These are phyloP conservation scores for Theocolax elegans DNA, from an alignment of 1,140 invertebrate genomes.

Conservation along the genomic window DNA sequence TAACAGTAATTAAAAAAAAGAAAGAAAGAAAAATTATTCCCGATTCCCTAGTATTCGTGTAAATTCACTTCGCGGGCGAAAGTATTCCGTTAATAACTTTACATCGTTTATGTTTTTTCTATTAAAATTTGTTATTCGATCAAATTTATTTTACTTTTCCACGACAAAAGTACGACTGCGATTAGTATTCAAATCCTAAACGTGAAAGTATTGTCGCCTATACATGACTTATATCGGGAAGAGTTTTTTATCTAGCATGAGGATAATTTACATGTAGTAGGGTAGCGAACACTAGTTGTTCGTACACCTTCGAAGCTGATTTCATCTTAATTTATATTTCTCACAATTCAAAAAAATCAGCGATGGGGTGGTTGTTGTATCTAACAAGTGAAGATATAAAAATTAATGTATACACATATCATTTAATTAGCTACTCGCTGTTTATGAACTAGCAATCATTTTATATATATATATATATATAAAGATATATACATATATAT, in stretches of 20 bases:
- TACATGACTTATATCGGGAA: conserved; percentile 38
- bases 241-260: conserved; percentile 29
- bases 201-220: conserved; percentile 33
- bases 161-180: conserved; percentile 27
- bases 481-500: no score
- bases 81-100: conserved; percentile 21
- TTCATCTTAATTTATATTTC: background rate
- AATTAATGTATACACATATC: conserved; percentile 56
- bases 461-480: no score
- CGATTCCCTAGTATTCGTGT: conserved; percentile 28
- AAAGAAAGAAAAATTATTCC: conserved; percentile 40
- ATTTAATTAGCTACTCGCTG: conserved; percentile 55
- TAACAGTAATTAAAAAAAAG: conserved; percentile 35
- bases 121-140: conserved; percentile 31
- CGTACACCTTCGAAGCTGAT: background rate
- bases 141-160: conserved; percentile 17
- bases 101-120: conserved; percentile 17
- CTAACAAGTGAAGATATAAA: conserved; percentile 60
- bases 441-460: conserved; percentile 60
- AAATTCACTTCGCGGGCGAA: conserved; percentile 28
- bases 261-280: conserved; percentile 28
- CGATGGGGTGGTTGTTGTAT: conserved; percentile 44
- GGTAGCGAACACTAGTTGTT: conserved; percentile 17
- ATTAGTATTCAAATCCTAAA: conserved; percentile 37
- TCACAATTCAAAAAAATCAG: conserved; percentile 37